Percentiles rank a stretch among this genome's conserved stretches.
Evolutionary conservation across 2,797 vertebrate species (phyloP).

Genomic region (Steatocranus sp.): DNA sequence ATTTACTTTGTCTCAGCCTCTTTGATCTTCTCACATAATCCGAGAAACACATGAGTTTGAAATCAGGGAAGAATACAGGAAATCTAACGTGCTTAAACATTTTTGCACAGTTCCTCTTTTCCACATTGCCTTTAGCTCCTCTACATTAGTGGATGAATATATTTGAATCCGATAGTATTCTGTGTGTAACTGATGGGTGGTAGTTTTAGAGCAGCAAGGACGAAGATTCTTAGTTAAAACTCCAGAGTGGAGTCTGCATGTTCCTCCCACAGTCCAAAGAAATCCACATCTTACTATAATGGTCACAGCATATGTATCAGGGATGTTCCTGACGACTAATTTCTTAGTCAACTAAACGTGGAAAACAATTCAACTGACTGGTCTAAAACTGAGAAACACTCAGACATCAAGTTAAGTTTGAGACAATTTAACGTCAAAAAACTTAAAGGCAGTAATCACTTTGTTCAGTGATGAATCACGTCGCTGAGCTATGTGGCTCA

Average conservation of each 20-base stretch:
- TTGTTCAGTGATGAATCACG: background rate
- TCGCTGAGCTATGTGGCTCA: rapidly evolving
- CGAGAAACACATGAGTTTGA: background rate
- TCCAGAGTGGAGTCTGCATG: background rate
- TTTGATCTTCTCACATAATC: background rate
- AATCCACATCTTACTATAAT: background rate
- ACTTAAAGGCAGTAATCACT: rapidly evolving
- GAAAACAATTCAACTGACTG: background rate
- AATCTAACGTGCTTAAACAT: background rate
- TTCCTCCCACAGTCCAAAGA: background rate
- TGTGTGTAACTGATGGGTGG: background rate
- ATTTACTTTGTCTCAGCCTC: background rate
- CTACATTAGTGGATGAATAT: background rate
- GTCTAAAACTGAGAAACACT: background rate
- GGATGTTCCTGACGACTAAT: rapidly evolving
- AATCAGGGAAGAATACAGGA: background rate
- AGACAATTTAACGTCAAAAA: background rate
- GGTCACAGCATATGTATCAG: background rate
- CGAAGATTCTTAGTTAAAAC: background rate
- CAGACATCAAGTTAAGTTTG: background rate
- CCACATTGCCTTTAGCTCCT: background rate
- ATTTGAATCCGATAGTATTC: background rate
- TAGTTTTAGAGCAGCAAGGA: background rate
- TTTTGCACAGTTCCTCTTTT: background rate
- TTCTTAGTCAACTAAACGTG: background rate